These are phyloP conservation scores for Lethenteron camtschaticum DNA, from an alignment of 2,113 vertebrate genomes.

Conservation along the genomic window DNA sequence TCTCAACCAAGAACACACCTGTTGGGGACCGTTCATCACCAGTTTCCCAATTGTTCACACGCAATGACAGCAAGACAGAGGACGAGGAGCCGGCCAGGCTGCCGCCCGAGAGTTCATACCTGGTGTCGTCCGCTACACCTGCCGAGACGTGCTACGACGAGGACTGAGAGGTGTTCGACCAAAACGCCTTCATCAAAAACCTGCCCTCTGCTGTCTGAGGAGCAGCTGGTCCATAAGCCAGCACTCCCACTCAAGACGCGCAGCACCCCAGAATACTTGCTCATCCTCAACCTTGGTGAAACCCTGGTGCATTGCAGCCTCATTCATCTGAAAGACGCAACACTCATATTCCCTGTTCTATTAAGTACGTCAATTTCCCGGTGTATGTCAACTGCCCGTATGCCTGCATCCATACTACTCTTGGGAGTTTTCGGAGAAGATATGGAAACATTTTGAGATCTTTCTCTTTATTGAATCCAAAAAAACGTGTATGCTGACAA, in stretches of 20 bases:
- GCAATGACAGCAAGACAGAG: slow-evolving; percentile 21
- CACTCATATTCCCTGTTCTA: slow-evolving; percentile 90
- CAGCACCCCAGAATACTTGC: slow-evolving; percentile 91
- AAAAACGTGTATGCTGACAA: slow-evolving; percentile 96
- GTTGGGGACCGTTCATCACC: slow-evolving; percentile 86
- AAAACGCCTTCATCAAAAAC: slow-evolving; percentile 99
- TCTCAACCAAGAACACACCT: slow-evolving; percentile 68
- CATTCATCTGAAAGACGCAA: slow-evolving; percentile 90
- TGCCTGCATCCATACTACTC: slow-evolving; percentile 81
- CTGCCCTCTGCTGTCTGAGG: slow-evolving; percentile 90
- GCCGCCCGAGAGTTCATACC: slow-evolving; percentile 22
- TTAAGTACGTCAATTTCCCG: slow-evolving; percentile 99
- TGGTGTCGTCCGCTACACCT: no score
- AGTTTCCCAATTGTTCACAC: slow-evolving; percentile 94
- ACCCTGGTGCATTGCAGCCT: slow-evolving; percentile 96
- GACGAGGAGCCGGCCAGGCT: slow-evolving; percentile 14
- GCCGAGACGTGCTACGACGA: slow-evolving; percentile 49
- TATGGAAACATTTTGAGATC: slow-evolving; percentile 99
- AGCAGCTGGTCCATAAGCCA: slow-evolving; percentile 85
- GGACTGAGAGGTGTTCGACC: slow-evolving; percentile 99
- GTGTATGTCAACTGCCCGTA: slow-evolving; percentile 37
- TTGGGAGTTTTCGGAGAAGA: slow-evolving; percentile 82
- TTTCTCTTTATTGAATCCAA: slow-evolving; percentile 98
- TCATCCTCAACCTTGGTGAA: slow-evolving; percentile 94
- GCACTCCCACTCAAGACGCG: slow-evolving; percentile 88